Percentiles rank a stretch among this genome's conserved stretches.
phyloP scores from a whole-genome alignment of 2,113 vertebrate species.

The Chamaetylas fuelleborni region DNA sequence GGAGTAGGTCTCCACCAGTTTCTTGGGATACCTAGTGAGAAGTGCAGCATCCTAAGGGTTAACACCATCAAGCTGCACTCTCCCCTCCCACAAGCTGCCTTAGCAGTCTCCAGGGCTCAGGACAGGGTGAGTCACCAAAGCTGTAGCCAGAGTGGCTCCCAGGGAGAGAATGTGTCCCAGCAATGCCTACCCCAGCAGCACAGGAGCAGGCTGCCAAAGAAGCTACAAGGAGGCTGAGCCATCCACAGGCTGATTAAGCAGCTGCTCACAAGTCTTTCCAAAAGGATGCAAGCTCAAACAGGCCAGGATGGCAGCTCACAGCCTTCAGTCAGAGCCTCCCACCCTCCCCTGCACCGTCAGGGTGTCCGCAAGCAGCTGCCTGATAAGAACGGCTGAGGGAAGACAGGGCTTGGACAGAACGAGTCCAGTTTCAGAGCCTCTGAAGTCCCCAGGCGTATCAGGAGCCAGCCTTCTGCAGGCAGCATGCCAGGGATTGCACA shows the following conservation, averaged over 20 bases:
- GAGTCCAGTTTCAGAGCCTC: not conserved
- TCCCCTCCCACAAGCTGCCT: conserved; percentile 21
- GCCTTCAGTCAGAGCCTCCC: not conserved
- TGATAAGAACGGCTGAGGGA: not conserved
- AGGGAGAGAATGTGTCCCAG: conserved; percentile 38
- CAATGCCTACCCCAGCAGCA: conserved; percentile 31
- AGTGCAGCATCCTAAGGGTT: not conserved
- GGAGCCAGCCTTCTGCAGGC: not conserved
- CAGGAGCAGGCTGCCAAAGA: conserved; percentile 1
- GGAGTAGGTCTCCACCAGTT: conserved; percentile 96
- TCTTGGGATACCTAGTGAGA: conserved; percentile 90
- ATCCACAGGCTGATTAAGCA: conserved; percentile 1
- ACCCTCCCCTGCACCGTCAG: not conserved
- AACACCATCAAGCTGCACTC: not conserved
- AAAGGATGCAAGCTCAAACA: conserved; percentile 36
- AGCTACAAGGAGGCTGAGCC: conserved; percentile 37
- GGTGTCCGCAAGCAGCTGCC: not conserved
- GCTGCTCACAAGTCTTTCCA: conserved; percentile 7
- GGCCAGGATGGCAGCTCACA: not conserved
- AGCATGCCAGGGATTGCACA: conserved; percentile 25
- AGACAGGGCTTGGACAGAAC: not conserved
- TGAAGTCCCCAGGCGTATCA: not conserved
- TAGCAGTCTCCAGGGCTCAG: conserved; percentile 33
- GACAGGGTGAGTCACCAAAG: conserved; percentile 43
- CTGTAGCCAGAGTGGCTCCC: conserved; percentile 25